These are phyloP conservation scores for Iselma pallidipennis DNA, from an alignment of 2,888 invertebrate species.

Conservation along the genomic window DNA sequence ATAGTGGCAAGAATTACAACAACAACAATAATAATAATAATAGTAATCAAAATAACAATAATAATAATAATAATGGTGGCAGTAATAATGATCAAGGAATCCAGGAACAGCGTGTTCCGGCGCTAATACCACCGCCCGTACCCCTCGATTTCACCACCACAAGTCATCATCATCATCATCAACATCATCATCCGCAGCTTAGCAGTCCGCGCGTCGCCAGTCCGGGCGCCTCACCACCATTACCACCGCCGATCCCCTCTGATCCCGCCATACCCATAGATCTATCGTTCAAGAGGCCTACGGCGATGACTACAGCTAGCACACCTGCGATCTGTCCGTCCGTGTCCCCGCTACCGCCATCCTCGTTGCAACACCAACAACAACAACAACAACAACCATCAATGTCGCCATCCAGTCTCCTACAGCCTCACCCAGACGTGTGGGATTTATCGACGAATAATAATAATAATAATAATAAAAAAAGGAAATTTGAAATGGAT, in stretches of 20 bases:
- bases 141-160: conserved; percentile 49
- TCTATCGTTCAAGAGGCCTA: conserved; percentile 52
- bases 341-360: conserved; percentile 29
- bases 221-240: conserved; percentile 37
- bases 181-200: conserved; percentile 37
- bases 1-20: conserved; percentile 40
- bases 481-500: conserved; percentile 36
- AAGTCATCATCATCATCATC: conserved; percentile 30
- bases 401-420: conserved; percentile 29
- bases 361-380: too few relatives aligned
- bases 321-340: conserved; percentile 42
- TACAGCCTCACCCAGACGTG: conserved; percentile 44
- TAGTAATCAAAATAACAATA: conserved; percentile 35
- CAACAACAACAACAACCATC: conserved; percentile 5
- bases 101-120: conserved; percentile 44
- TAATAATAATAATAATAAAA: conserved; percentile 35
- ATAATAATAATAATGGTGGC: neutral
- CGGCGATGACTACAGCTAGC: conserved; percentile 30
- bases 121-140: conserved; percentile 39
- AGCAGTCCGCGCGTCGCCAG: conserved; percentile 46
- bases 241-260: conserved; percentile 41
- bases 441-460: conserved; percentile 54
- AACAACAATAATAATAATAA: conserved; percentile 2
- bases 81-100: conserved; percentile 9
- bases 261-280: conserved; percentile 53